phyloP scores from a whole-genome alignment of 1,140 invertebrate genomes.

The Danaus melanippus region DNA sequence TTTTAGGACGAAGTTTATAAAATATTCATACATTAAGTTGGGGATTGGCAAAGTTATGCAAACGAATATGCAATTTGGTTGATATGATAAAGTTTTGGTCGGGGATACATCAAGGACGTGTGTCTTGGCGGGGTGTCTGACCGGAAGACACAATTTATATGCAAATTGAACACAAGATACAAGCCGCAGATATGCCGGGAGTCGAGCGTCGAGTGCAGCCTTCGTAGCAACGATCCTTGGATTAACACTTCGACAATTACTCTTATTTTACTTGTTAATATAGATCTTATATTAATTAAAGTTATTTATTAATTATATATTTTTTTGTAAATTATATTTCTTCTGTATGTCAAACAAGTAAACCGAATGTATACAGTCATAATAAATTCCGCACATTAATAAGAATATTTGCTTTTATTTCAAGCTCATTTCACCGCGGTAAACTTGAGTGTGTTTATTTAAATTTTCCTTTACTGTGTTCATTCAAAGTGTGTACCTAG shows the following conservation, averaged over 20 bases:
- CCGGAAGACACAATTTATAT: slow-evolving; percentile 71
- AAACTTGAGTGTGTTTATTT: slow-evolving; percentile 47
- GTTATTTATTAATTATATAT: no score
- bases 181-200: slow-evolving; percentile 50
- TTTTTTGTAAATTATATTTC: no score
- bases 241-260: slow-evolving; percentile 64
- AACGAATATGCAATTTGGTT: slow-evolving; percentile 16
- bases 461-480: slow-evolving; percentile 43
- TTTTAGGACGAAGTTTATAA: not conserved
- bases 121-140: slow-evolving; percentile 59
- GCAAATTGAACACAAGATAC: slow-evolving; percentile 67
- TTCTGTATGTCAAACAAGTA: no score
- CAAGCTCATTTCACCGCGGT: slow-evolving; percentile 35
- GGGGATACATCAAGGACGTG: slow-evolving; percentile 44
- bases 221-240: slow-evolving; percentile 33
- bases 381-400: no score
- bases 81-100: slow-evolving; percentile 27
- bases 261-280: slow-evolving; percentile 24
- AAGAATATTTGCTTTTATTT: slow-evolving; percentile 31
- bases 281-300: no score
- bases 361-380: no score
- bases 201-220: slow-evolving; percentile 20
- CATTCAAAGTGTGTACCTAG: slow-evolving; percentile 35
- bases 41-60: not conserved
- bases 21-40: not conserved